Base-by-base conservation (phyloP, 2,113 vertebrate genomes). In the Cricetomys ansorgei region DNA sequence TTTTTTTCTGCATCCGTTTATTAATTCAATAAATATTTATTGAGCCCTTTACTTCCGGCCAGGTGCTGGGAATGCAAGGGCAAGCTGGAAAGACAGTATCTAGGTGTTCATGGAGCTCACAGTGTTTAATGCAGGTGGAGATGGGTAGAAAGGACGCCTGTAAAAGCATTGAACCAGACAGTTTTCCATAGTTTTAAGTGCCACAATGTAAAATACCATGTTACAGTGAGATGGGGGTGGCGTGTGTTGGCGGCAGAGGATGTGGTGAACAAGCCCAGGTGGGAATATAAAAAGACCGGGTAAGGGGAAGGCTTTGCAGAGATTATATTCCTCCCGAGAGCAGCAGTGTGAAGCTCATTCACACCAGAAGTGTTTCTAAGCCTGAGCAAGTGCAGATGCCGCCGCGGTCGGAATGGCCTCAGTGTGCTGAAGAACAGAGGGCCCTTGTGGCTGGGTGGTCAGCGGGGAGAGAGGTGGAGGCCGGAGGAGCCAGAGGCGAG, bases 11-110 rank as follows among this genome's bases (percentile, higher is more conserved):
- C 25, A 2, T 91, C 84, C 55, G 70, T 96, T 90, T 95, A 97
- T 91, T 96, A 93, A 95, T 94, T 96, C 86, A 53, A 86, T 94
- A 96, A 91, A 94, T 95, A 94, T 94, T 96, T 92, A 92, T 96
- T 72, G 89, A 96, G 86, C 55, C 72, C 88, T 57, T 70, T 48
- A 27, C 94, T 96, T 95, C 91, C 91, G 92, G 95, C 93, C 95
- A 94, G 91, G 91, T 95, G 96, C 86, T 31, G 37, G 76, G 88
- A 94, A 64, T 37, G 2, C 13, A n/a, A 79, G 50, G 57, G 34
- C 34, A 16, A 91, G 76, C 4, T 3, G 48, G 91, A 95, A 94
- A 95, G 80, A 91, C 94, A 57, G 0, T 59, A 59, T 85, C 88
- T 75, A 53, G 45, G 83, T 45, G 17, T 9, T 48, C 43, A 1